phyloP scores from a whole-genome alignment of 2,888 invertebrate species.

The Xanthostigma xanthostigma region DNA sequence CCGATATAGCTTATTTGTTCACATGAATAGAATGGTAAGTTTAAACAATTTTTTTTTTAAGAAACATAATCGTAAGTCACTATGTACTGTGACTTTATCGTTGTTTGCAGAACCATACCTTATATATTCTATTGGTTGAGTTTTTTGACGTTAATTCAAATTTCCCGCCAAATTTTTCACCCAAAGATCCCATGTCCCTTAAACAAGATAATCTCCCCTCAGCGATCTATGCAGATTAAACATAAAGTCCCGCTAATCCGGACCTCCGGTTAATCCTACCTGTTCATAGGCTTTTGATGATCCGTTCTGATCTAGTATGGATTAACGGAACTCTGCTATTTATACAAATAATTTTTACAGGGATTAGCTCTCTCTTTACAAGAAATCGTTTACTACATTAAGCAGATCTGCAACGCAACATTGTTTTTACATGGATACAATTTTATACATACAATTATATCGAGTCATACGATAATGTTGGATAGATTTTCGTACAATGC shows the following conservation, averaged over 20 bases:
- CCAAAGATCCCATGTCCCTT: too few relatives aligned
- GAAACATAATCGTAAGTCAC: background rate
- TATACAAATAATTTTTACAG: background rate
- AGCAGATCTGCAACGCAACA: background rate
- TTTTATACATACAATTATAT: background rate
- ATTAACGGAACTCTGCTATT: background rate
- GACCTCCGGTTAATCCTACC: too few relatives aligned
- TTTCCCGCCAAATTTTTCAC: too few relatives aligned
- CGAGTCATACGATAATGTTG: background rate
- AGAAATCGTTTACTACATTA: background rate
- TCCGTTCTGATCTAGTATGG: too few relatives aligned
- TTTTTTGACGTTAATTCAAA: too few relatives aligned
- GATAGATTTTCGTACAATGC: background rate
- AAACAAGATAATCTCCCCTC: too few relatives aligned
- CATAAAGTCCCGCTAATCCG: too few relatives aligned
- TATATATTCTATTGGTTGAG: too few relatives aligned
- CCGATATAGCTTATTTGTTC: background rate
- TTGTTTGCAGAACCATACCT: too few relatives aligned
- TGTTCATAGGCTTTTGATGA: too few relatives aligned
- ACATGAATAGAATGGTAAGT: conserved; percentile 1
- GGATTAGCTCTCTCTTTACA: background rate
- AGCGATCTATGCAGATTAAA: too few relatives aligned
- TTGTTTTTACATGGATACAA: background rate
- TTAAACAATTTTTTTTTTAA: background rate
- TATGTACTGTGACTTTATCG: too few relatives aligned